Evolutionary conservation across 2,888 invertebrate genomes (phyloP).

Genomic region (Sinelater perroti): DNA sequence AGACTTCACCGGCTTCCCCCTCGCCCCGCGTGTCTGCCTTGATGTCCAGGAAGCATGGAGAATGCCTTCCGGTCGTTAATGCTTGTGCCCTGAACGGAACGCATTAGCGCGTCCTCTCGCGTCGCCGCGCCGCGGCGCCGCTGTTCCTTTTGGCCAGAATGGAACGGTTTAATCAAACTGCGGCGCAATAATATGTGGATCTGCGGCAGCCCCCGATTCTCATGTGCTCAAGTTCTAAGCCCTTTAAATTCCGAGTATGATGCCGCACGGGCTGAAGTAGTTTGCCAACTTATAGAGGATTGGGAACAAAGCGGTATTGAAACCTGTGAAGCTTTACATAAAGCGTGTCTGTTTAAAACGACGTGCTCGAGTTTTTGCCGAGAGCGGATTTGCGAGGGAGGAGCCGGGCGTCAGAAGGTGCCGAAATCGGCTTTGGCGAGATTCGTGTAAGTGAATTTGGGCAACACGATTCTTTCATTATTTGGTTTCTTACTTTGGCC

Average conservation of each 20-base stretch:
- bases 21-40: no score
- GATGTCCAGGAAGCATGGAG: background rate
- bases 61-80: no score
- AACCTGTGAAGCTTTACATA: conserved; percentile 29
- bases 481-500: no score
- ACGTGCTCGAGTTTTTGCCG: conserved; percentile 16
- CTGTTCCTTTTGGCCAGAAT: background rate
- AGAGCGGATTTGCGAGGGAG: background rate
- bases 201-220: conserved; percentile 1
- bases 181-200: conserved; percentile 9
- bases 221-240: conserved; percentile 27
- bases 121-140: no score
- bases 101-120: no score
- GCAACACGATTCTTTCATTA: no score
- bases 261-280: conserved; percentile 29
- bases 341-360: conserved; percentile 21
- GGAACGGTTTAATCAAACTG: background rate
- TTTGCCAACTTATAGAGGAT: conserved; percentile 26
- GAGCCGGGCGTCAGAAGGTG: no score
- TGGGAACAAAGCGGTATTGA: conserved; percentile 32
- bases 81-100: no score
- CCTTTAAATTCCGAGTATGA: conserved; percentile 31
- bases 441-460: no score
- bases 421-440: no score
- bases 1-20: no score